These are phyloP conservation scores for Xiphophorus hellerii DNA, from an alignment of 2,113 vertebrate species.

Conservation along the genomic window DNA sequence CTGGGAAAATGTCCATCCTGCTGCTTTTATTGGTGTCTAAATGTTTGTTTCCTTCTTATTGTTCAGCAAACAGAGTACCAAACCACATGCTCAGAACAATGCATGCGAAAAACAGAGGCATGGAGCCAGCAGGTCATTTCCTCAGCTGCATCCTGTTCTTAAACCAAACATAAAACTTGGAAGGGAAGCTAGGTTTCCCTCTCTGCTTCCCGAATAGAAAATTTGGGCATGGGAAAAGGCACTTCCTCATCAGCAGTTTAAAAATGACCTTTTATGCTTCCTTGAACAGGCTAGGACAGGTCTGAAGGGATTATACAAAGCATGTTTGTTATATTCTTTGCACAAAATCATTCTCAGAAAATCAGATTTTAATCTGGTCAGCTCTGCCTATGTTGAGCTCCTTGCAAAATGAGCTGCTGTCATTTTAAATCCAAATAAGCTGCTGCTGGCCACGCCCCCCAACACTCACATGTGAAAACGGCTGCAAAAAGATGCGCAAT, in stretches of 20 bases:
- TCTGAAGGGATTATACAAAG: too few relatives aligned
- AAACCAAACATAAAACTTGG: conserved; percentile 58
- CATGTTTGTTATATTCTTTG: too few relatives aligned
- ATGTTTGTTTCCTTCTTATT: conserved; percentile 28
- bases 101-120: conserved; percentile 18
- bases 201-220: conserved; percentile 45
- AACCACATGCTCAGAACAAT: conserved; percentile 61
- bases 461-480: too few relatives aligned
- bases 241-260: conserved; percentile 1
- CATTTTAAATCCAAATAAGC: too few relatives aligned
- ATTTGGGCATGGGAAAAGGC: conserved; percentile 27
- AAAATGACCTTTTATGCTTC: too few relatives aligned
- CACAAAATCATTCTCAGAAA: too few relatives aligned
- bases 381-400: too few relatives aligned
- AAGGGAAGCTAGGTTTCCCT: conserved; percentile 51
- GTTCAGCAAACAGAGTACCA: conserved; percentile 22
- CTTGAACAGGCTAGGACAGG: too few relatives aligned
- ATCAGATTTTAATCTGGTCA: too few relatives aligned
- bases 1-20: background rate
- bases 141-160: conserved; percentile 71
- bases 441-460: too few relatives aligned
- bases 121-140: conserved; percentile 60
- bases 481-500: too few relatives aligned
- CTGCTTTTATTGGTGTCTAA: background rate
- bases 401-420: too few relatives aligned